Percentiles rank a stretch among this genome's conserved stretches.
Conservation (phyloP, 2,797 vertebrate genomes). For the Crax fasciolata region DNA sequence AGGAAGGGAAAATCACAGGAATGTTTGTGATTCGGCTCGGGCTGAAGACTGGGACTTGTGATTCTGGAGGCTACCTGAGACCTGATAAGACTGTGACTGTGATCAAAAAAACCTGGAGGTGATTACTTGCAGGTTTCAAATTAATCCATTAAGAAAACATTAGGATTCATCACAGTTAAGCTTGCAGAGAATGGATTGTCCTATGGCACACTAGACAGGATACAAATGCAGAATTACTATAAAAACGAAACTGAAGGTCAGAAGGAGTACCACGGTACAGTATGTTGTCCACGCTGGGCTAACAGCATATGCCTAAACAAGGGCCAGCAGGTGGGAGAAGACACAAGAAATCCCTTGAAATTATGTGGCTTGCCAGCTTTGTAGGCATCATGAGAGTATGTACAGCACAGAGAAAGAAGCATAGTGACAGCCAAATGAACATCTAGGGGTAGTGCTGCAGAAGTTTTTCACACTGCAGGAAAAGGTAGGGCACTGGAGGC, state of each 20-base stretch:
- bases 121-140: slow-evolving; percentile 62
- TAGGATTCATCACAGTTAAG: slow-evolving; percentile 46
- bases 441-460: neutral
- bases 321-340: neutral
- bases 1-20: neutral
- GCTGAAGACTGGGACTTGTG: slow-evolving; percentile 14
- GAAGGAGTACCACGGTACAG: neutral
- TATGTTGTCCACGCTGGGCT: neutral
- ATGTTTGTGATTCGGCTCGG: neutral
- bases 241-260: neutral
- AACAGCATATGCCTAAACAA: neutral
- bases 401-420: neutral
- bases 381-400: neutral
- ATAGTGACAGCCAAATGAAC: neutral
- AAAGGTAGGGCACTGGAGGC: neutral
- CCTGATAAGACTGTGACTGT: slow-evolving; percentile 36
- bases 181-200: neutral
- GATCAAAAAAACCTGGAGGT: slow-evolving; percentile 59
- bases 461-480: neutral
- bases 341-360: slow-evolving; percentile 29
- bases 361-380: neutral
- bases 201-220: neutral
- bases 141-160: slow-evolving; percentile 70
- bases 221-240: neutral
- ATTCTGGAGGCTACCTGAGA: slow-evolving; percentile 53